A percentile compares a stretch with the other conserved stretches of the same genome.
Conservation (phyloP, 2,113 vertebrate genomes). For the Tiliqua scincoides region DNA sequence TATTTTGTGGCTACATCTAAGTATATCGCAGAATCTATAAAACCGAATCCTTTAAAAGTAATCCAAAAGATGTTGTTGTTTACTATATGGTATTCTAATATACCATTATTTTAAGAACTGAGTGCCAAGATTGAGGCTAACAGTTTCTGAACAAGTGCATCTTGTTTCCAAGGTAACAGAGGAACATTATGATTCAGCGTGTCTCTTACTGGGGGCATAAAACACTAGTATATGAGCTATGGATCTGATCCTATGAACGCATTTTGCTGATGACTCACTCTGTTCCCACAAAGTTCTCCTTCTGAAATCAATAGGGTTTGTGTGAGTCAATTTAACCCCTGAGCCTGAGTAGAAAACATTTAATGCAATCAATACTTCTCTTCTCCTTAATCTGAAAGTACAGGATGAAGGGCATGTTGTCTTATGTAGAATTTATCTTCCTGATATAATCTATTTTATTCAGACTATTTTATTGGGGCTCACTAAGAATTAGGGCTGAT, state of each 20-base stretch:
- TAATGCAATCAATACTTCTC: background rate
- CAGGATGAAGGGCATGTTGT: background rate
- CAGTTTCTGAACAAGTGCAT: constrained; percentile 18
- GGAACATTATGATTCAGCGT: background rate
- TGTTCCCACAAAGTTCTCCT: background rate
- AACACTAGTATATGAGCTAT: background rate
- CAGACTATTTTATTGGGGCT: background rate
- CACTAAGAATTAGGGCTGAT: background rate
- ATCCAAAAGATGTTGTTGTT: background rate
- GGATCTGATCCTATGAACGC: background rate
- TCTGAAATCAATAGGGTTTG: background rate
- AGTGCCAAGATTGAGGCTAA: constrained; percentile 8
- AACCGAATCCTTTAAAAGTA: constrained; percentile 13
- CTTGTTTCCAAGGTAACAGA: constrained; percentile 22
- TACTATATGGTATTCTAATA: background rate
- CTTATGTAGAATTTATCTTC: background rate
- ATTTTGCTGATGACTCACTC: background rate
- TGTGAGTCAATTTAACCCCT: background rate
- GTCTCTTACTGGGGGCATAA: background rate
- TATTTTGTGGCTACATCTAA: constrained; percentile 49
- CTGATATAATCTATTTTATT: background rate
- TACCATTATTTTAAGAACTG: constrained; percentile 17
- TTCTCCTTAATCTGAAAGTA: background rate
- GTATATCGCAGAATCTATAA: background rate
- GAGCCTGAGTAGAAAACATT: background rate